Percentiles rank a stretch among this genome's conserved stretches.
phyloP scores from a whole-genome alignment of 2,888 invertebrate genomes.

The Sesamia inferens region DNA sequence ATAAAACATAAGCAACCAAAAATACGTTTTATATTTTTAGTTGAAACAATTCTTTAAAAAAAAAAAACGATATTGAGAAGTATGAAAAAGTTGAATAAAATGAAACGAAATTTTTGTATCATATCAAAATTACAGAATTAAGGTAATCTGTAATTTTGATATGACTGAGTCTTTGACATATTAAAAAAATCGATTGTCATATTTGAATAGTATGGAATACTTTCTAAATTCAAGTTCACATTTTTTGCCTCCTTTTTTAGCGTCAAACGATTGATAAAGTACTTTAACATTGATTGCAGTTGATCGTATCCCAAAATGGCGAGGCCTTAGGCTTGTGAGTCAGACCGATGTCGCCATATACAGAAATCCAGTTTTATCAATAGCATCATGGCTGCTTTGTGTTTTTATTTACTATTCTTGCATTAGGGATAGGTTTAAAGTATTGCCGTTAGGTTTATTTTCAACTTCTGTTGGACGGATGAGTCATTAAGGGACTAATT shows the following conservation, averaged over 20 bases:
- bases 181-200: not conserved
- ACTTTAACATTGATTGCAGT: slow-evolving; percentile 35
- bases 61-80: too few relatives aligned
- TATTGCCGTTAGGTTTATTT: slow-evolving; percentile 27
- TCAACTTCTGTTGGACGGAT: not conserved
- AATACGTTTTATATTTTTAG: not conserved
- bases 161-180: too few relatives aligned
- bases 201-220: slow-evolving; percentile 18
- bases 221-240: slow-evolving; percentile 9
- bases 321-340: slow-evolving; percentile 50
- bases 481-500: slow-evolving; percentile 7
- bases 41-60: too few relatives aligned
- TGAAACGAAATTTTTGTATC: not conserved
- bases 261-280: slow-evolving; percentile 20
- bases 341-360: slow-evolving; percentile 43
- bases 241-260: slow-evolving; percentile 22
- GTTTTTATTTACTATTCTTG: slow-evolving; percentile 24
- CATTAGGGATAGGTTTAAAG: slow-evolving; percentile 7
- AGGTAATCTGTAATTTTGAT: too few relatives aligned
- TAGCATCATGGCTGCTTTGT: slow-evolving; percentile 42
- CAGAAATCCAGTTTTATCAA: slow-evolving; percentile 55
- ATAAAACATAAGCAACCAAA: not conserved
- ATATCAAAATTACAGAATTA: too few relatives aligned
- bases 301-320: slow-evolving; percentile 52
- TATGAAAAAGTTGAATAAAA: not conserved